Conservation (phyloP, 2,113 vertebrate species). For the Oreotrochilus melanogaster region DNA sequence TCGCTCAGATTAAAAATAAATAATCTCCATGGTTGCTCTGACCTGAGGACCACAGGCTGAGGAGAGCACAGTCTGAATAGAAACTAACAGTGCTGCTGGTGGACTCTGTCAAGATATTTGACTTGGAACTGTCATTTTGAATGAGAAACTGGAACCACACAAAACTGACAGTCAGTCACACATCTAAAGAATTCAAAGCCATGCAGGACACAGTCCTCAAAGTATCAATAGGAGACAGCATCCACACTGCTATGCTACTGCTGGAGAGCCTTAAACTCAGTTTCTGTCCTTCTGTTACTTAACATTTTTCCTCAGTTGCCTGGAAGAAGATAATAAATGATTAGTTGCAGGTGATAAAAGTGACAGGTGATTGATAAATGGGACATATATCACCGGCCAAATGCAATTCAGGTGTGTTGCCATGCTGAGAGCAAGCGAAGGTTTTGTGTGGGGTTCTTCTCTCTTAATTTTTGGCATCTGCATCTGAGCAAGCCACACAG, state of each 20-base stretch:
- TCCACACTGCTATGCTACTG: background rate
- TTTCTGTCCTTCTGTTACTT: background rate
- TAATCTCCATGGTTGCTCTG: background rate
- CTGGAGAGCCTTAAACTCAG: background rate
- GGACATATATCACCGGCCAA: background rate
- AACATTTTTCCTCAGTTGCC: background rate
- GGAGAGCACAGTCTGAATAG: background rate
- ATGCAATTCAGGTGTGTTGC: background rate
- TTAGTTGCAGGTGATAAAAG: background rate
- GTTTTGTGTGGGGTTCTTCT: background rate
- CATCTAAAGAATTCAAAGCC: background rate
- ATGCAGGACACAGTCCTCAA: background rate
- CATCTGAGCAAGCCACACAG: background rate
- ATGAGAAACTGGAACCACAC: background rate
- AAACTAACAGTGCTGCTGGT: background rate
- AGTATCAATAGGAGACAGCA: background rate
- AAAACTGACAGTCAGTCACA: background rate
- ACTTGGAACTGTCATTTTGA: background rate
- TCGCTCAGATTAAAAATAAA: background rate
- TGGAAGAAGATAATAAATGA: background rate
- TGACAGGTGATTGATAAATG: background rate
- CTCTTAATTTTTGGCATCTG: slow-evolving; percentile 29
- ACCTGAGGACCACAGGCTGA: background rate
- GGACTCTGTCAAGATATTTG: background rate
- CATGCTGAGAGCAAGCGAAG: background rate